phyloP scores from a whole-genome alignment of 2,797 vertebrate species.

The Chromis chromis region DNA sequence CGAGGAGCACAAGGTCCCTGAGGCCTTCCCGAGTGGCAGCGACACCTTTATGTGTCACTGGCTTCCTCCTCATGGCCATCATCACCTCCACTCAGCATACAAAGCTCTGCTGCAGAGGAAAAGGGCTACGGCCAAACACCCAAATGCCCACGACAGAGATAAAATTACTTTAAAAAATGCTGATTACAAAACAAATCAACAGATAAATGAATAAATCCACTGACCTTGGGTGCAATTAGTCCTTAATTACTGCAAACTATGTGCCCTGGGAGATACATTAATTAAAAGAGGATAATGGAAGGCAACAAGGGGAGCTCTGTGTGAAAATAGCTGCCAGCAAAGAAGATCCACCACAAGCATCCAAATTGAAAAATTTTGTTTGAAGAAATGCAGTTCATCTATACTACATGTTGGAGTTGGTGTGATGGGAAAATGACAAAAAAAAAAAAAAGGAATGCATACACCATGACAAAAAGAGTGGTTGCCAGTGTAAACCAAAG shows the following conservation, averaged over 20 bases:
- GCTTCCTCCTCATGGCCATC: constrained; percentile 47
- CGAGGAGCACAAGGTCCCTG: constrained; percentile 21
- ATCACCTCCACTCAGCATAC: constrained; percentile 42
- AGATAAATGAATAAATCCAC: constrained; percentile 64
- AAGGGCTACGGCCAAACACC: constrained; percentile 3
- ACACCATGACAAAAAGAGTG: neutral
- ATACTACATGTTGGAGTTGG: neutral
- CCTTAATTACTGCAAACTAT: constrained; percentile 66
- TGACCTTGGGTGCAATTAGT: constrained; percentile 73
- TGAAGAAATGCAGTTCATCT: neutral
- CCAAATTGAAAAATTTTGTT: constrained; percentile 1
- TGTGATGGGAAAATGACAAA: neutral
- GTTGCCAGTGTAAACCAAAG: constrained; percentile 9
- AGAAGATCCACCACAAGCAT: constrained; percentile 28
- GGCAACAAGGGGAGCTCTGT: constrained; percentile 46
- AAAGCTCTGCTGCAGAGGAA: constrained; percentile 11
- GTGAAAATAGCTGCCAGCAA: constrained; percentile 53
- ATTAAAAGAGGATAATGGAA: constrained; percentile 68
- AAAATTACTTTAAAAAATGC: constrained; percentile 38
- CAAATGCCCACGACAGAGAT: constrained; percentile 26
- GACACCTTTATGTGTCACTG: constrained; percentile 56
- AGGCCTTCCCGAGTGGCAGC: constrained; percentile 28
- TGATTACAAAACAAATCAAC: constrained; percentile 62
- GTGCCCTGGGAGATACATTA: constrained; percentile 64
- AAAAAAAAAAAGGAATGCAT: neutral